These are phyloP conservation scores for Piaya cayana DNA, from an alignment of 2,113 vertebrate genomes.

Conservation along the genomic window DNA sequence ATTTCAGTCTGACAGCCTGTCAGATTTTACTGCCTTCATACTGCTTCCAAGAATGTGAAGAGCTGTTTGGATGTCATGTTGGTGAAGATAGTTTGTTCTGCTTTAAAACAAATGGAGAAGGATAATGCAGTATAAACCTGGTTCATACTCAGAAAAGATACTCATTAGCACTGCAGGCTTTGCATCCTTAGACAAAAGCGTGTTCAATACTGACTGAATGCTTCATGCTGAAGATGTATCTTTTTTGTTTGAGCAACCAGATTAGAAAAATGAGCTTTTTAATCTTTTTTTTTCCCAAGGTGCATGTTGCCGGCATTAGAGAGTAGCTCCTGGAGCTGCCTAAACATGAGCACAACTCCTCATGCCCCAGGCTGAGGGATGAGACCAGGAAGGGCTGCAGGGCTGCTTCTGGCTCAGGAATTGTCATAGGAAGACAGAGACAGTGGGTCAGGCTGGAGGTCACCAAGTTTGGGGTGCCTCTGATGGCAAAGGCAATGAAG, in stretches of 20 bases:
- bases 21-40: slow-evolving; percentile 60
- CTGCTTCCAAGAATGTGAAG: slow-evolving; percentile 49
- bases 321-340: neutral
- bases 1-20: slow-evolving; percentile 60
- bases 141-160: slow-evolving; percentile 14
- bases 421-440: neutral
- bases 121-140: neutral
- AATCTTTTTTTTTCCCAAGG: neutral
- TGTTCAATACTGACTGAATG: fast-evolving
- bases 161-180: neutral
- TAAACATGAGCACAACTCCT: neutral
- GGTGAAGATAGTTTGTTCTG: slow-evolving; percentile 55
- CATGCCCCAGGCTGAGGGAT: neutral
- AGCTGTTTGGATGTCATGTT: slow-evolving; percentile 47
- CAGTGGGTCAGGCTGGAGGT: neutral
- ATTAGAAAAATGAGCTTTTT: neutral
- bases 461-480: neutral
- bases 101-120: slow-evolving; percentile 15
- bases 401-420: neutral
- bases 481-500: neutral
- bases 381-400: neutral
- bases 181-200: neutral
- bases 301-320: neutral
- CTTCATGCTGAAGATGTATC: neutral
- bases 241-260: neutral